Conservation (phyloP, 2,888 invertebrate genomes). For the Eristalinus sepulchralis region DNA sequence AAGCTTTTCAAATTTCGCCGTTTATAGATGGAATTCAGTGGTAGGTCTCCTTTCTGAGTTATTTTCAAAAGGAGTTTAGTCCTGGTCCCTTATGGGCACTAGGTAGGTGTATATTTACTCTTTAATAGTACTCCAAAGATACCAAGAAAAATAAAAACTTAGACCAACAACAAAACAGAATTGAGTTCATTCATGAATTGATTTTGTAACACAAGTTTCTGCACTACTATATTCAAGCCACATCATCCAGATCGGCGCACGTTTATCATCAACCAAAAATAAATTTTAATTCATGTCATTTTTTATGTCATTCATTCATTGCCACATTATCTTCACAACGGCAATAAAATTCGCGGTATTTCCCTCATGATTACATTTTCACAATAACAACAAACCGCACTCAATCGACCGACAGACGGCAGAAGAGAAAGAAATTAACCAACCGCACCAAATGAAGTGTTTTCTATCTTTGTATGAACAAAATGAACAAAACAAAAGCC, state of each 20-base stretch:
- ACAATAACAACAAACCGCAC: not conserved
- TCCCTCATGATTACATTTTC: not conserved
- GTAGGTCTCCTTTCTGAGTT: too few relatives aligned
- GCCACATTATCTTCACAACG: not conserved
- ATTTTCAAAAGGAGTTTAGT: too few relatives aligned
- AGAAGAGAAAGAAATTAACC: not conserved
- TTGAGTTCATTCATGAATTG: too few relatives aligned
- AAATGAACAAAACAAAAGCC: not conserved
- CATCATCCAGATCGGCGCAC: not conserved
- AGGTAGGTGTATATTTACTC: too few relatives aligned
- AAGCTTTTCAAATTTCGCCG: too few relatives aligned
- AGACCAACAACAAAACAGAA: too few relatives aligned
- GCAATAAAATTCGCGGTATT: not conserved
- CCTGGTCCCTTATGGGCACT: too few relatives aligned
- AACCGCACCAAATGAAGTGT: slow-evolving; percentile 18
- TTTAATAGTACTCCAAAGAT: too few relatives aligned
- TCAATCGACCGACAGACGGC: not conserved
- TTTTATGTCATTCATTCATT: not conserved
- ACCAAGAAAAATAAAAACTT: too few relatives aligned
- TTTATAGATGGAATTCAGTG: too few relatives aligned
- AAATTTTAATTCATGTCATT: not conserved
- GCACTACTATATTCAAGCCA: too few relatives aligned
- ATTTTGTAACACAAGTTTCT: too few relatives aligned
- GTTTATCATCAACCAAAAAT: not conserved
- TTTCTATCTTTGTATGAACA: not conserved